Base-by-base conservation (phyloP, 2,888 invertebrate species). In the Aradus depressus region DNA sequence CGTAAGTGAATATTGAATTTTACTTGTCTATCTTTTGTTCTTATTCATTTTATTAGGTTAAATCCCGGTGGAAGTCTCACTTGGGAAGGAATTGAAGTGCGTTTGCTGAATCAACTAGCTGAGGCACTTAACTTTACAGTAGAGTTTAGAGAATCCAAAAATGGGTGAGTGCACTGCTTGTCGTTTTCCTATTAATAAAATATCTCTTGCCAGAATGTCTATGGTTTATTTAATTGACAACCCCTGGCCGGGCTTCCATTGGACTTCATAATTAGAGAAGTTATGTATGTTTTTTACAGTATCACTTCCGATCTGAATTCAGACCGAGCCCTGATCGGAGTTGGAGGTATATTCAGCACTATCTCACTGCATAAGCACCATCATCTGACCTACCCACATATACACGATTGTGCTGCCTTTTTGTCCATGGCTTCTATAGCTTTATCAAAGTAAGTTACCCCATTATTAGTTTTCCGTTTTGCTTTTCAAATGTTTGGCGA, bases 21-120 rank as follows among this genome's bases (percentile, higher is more conserved):
- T n/a, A n/a, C n/a, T n/a, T n/a, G n/a, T n/a, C n/a, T n/a, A 31
- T n/a, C 31, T 31, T 43, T 34, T 10, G 6, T 28, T 28, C 23
- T 3, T 6, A 18, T 14, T 19, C 25, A 25, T 16, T 22, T 6
- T 31, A 42, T 26, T 23, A 71, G 60, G 6, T 5, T 12, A 4
- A 4, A 25, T 67, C 68, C 26, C 64, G 66, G 61, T 18, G 45
- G 53, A 18, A 38, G 26, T 6, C 35, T 71, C 1, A 60, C 61
- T 28, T 82, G 80, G 83, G 85, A 85, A 64, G 86, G 86, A 6
- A 66, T 83, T n/a, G 86, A 87, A 71, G 68, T 80, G 45, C 73
- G 82, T 55, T 61, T 85, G 12, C 65, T 86, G 2, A 69, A 72
- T 53, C 62, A 82, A 31, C 65, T 86, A 19, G 74, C 79, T 0